These are phyloP conservation scores for Anas georgica DNA, from an alignment of 2,797 vertebrate species.

Conservation along the genomic window DNA sequence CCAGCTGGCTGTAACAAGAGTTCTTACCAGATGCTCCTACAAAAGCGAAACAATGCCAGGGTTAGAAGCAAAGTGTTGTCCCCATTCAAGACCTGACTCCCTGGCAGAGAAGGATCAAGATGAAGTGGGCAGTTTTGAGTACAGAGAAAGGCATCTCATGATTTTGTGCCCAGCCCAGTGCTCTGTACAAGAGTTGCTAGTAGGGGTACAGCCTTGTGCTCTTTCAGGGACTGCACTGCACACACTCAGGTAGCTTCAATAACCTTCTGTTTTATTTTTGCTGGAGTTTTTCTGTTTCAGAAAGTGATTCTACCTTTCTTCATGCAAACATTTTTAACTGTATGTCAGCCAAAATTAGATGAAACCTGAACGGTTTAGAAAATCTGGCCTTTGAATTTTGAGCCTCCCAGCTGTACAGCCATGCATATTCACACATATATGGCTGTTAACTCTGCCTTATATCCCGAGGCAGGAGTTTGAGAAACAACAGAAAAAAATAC, in stretches of 20 bases:
- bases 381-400: slow-evolving; percentile 37
- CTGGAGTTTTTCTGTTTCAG: neutral
- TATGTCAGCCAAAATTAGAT: slow-evolving; percentile 12
- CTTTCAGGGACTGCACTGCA: neutral
- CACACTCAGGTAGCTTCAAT: neutral
- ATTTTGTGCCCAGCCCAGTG: neutral
- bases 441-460: slow-evolving; percentile 47
- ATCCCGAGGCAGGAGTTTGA: slow-evolving; percentile 50
- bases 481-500: slow-evolving; percentile 31
- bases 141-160: neutral
- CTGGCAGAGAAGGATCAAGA: neutral
- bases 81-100: neutral
- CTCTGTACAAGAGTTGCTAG: neutral
- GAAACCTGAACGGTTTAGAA: slow-evolving; percentile 22
- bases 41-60: neutral
- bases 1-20: neutral
- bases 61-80: neutral
- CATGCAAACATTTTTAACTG: neutral
- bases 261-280: neutral
- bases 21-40: neutral
- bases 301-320: slow-evolving; percentile 20
- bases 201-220: neutral
- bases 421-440: slow-evolving; percentile 38
- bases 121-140: neutral
- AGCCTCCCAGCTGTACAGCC: slow-evolving; percentile 20